Conservation (phyloP, 2,888 invertebrate genomes). For the Branchipolynoe longqiensis region DNA sequence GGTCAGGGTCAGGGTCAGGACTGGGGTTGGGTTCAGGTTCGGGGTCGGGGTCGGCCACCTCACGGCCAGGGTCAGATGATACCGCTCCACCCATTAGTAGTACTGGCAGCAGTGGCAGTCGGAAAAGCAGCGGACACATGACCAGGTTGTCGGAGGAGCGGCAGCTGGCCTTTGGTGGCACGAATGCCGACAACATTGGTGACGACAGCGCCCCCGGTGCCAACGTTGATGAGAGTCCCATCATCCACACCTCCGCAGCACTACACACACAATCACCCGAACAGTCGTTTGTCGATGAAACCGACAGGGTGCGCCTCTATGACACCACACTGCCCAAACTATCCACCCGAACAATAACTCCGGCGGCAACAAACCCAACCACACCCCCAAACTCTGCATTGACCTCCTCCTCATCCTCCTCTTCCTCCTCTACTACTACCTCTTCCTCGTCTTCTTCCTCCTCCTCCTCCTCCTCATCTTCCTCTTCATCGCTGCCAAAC, state of each 20-base stretch:
- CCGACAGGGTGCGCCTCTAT: not conserved
- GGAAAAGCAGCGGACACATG: not conserved
- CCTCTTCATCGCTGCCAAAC: not conserved
- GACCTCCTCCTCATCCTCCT: not conserved
- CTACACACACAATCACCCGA: not conserved
- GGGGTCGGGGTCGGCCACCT: not conserved
- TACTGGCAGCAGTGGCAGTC: not conserved
- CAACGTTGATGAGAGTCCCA: conserved; percentile 58
- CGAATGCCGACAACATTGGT: not conserved
- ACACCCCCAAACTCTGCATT: not conserved
- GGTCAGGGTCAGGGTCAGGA: too few relatives aligned
- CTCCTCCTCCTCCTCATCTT: not conserved
- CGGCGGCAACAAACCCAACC: not conserved
- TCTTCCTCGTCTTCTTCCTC: not conserved
- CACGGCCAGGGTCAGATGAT: conserved; percentile 2
- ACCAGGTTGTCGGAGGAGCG: not conserved
- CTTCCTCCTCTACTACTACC: not conserved
- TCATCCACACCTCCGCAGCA: conserved; percentile 12
- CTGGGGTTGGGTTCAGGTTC: too few relatives aligned
- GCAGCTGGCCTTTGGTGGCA: not conserved
- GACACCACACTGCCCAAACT: not conserved
- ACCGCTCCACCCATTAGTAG: not conserved
- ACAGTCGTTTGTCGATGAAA: not conserved
- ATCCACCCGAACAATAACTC: not conserved
- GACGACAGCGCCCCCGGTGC: conserved; percentile 16